Percentiles rank a stretch among this genome's conserved stretches.
These are phyloP conservation scores for Lota lota DNA, from an alignment of 2,113 vertebrate species.

Conservation along the genomic window DNA sequence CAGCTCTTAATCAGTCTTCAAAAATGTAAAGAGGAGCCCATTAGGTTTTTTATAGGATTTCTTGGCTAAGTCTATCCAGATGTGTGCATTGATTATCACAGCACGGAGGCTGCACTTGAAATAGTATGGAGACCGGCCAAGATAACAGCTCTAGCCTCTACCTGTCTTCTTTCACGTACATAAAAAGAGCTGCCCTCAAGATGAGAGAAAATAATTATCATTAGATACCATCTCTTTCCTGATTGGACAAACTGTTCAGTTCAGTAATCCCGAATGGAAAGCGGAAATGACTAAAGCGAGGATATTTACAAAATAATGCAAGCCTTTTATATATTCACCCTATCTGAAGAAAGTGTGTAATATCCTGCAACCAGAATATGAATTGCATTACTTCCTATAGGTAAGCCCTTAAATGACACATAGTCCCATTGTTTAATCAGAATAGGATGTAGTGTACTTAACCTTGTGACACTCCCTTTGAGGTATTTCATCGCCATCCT, in stretches of 20 bases:
- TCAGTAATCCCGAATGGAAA: too few species aligned
- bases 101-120: conserved; percentile 44
- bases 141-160: conserved; percentile 34
- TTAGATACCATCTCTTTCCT: conserved; percentile 10
- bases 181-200: not conserved
- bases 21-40: conserved; percentile 63
- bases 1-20: conserved; percentile 67
- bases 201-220: not conserved
- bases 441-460: not conserved
- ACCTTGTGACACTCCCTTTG: not conserved
- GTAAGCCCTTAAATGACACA: not conserved
- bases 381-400: not conserved
- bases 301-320: too few species aligned
- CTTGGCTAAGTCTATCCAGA: conserved; percentile 70
- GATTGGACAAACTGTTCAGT: not conserved
- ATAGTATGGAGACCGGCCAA: conserved; percentile 31
- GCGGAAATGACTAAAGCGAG: too few species aligned
- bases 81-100: conserved; percentile 69
- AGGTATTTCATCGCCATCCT: not conserved
- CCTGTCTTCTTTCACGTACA: conserved; percentile 35
- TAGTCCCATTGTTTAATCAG: conserved; percentile 7
- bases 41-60: conserved; percentile 74
- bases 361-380: not conserved
- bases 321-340: not conserved
- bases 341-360: not conserved